These are phyloP conservation scores for Celastrina argiolus DNA, from an alignment of 2,888 invertebrate genomes.

Conservation along the genomic window DNA sequence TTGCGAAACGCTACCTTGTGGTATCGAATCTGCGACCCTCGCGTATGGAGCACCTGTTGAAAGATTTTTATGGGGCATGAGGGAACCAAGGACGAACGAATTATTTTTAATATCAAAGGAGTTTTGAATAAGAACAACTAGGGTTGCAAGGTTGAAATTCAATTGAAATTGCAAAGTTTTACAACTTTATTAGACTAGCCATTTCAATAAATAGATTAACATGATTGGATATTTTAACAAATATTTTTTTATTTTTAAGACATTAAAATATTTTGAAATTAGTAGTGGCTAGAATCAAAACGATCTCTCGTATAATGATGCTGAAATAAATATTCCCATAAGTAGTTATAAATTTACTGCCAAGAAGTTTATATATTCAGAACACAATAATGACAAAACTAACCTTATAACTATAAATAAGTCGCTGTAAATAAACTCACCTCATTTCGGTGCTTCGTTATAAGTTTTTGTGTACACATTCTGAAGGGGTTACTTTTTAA, in stretches of 20 bases:
- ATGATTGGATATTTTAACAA: too few species aligned
- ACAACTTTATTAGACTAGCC: too few species aligned
- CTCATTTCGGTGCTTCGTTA: constrained; percentile 13
- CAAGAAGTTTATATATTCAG: too few species aligned
- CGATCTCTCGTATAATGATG: too few species aligned
- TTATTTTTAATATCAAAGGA: neutral
- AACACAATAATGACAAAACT: too few species aligned
- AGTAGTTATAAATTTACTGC: too few species aligned
- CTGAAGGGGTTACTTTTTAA: constrained; percentile 48
- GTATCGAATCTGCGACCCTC: constrained; percentile 37
- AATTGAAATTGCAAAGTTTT: too few species aligned
- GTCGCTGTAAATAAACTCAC: neutral
- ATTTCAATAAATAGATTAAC: too few species aligned
- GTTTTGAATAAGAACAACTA: neutral
- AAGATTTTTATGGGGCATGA: constrained; percentile 31
- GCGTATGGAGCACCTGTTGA: constrained; percentile 35
- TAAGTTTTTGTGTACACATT: constrained; percentile 29
- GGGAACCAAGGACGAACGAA: constrained; percentile 6
- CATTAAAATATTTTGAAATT: too few species aligned
- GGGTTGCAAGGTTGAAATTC: neutral
- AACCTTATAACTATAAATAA: neutral
- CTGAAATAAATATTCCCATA: too few species aligned
- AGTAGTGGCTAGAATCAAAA: too few species aligned
- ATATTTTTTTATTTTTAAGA: too few species aligned
- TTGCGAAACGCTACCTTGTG: constrained; percentile 24